Conservation (phyloP, 2,113 vertebrate genomes). For the Eurystomus gularis region DNA sequence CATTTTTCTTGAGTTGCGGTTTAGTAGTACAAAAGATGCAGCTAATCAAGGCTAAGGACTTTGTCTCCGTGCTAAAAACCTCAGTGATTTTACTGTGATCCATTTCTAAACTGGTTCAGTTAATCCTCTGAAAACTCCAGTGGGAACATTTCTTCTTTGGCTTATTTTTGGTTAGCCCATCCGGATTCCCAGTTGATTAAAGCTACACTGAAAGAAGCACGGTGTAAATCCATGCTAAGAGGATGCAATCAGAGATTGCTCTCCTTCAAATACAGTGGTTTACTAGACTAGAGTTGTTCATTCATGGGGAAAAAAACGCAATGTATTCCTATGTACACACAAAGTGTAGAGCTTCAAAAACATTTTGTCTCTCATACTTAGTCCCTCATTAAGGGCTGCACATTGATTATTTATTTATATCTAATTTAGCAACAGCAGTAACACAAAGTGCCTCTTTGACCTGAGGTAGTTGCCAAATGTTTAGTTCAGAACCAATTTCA, state of each 20-base stretch:
- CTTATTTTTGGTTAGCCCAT: not conserved
- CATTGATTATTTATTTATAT: slow-evolving; percentile 55
- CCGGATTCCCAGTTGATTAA: not conserved
- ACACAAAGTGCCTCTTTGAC: slow-evolving; percentile 21
- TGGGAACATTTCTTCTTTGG: not conserved
- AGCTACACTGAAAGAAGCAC: not conserved
- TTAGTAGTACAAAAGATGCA: not conserved
- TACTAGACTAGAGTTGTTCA: not conserved
- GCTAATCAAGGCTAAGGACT: not conserved
- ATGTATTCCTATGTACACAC: not conserved
- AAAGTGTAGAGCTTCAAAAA: not conserved
- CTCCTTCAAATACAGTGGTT: not conserved
- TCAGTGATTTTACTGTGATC: not conserved
- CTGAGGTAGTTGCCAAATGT: not conserved
- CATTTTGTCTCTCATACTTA: not conserved
- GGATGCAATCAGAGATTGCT: not conserved
- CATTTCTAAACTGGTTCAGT: not conserved
- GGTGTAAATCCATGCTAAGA: not conserved
- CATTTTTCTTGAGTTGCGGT: not conserved
- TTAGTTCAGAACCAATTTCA: slow-evolving; percentile 50
- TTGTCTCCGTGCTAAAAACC: not conserved
- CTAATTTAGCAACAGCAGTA: slow-evolving; percentile 35
- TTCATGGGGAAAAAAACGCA: not conserved
- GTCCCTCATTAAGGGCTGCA: not conserved
- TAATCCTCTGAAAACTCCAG: not conserved